phyloP scores from a whole-genome alignment of 2,888 invertebrate species.

The Nomada fabriciana region DNA sequence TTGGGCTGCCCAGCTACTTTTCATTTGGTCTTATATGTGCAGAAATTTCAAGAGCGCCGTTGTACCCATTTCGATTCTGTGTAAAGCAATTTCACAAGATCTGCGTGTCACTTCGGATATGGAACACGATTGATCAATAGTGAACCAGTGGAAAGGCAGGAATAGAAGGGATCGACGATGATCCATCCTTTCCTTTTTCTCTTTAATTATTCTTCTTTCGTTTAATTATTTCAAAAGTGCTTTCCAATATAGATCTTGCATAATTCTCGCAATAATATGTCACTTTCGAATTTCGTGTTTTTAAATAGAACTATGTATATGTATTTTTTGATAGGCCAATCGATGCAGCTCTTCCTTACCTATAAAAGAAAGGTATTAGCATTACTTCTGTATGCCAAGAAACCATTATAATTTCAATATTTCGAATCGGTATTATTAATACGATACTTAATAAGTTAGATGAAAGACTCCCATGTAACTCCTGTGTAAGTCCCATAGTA shows the following conservation, averaged over 20 bases:
- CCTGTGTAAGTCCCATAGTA: background rate
- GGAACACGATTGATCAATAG: constrained; percentile 58
- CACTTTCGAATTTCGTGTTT: no score
- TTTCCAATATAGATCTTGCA: no score
- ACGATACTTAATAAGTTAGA: no score
- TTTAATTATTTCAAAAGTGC: background rate
- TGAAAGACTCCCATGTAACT: background rate
- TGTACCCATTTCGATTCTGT: constrained; percentile 34
- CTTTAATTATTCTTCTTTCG: constrained; percentile 11
- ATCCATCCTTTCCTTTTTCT: constrained; percentile 25
- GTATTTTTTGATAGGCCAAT: no score
- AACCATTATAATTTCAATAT: no score
- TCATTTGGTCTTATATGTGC: constrained; percentile 29
- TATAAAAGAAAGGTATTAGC: no score
- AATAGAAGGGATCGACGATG: constrained; percentile 26
- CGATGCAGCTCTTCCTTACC: no score
- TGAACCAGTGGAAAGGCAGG: background rate
- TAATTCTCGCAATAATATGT: no score
- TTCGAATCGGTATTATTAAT: no score
- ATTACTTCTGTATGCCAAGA: no score
- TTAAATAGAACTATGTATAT: no score
- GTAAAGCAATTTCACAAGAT: constrained; percentile 66
- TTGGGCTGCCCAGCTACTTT: constrained; percentile 16
- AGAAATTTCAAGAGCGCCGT: constrained; percentile 53
- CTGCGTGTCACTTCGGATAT: constrained; percentile 48